Evolutionary conservation across 1,140 invertebrate species (phyloP), one percentile per base, ranked within the genome.

Genomic region (Bombus impatiens): DNA sequence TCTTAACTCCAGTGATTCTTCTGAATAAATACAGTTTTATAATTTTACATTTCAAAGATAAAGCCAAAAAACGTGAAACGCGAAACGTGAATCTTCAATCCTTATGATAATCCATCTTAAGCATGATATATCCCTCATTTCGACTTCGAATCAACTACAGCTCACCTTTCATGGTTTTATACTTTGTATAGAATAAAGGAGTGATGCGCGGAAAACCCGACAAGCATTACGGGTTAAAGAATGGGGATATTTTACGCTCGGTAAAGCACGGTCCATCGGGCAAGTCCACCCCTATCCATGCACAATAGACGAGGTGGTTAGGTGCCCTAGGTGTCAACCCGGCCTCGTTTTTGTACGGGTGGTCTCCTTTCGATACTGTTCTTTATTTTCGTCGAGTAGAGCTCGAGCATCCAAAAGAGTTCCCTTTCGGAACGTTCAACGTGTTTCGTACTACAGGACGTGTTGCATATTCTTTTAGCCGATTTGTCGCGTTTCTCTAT

Each of bases 171-270:
- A 88, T 76, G 78, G 87, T 85, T 62, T 83, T 68, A 32, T 75
- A 88, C 72, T 82, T 88, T 88, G 90, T 91, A 72, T 87, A 47
- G 87, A 15, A 92, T 91, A 94, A 93, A 93, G 89, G 91, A 88
- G 86, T 86, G 87, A 89, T 80, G 82, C 82, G 76, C 87, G 84
- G 86, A 89, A 88, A 91, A 92, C 90, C 91, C 91, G 92, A 89
- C 86, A 91, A 92, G 92, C 93, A 95, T 95, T 94, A 94, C 92
- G 91, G 90, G 87, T 88, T 90, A 93, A 90, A 94, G 93, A 94
- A 94, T 94, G 87, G 92, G 84, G 88, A 92, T 92, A 94, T 95
- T 95, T 94, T 87, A 94, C 94, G 93, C 93, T 94, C 92, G 92
- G 94, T 93, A 94, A 94, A 94, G 92, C 93, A 94, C 93, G 83